Base-by-base conservation (phyloP, 2,888 invertebrate species). In the Netelia fuscicornis region DNA sequence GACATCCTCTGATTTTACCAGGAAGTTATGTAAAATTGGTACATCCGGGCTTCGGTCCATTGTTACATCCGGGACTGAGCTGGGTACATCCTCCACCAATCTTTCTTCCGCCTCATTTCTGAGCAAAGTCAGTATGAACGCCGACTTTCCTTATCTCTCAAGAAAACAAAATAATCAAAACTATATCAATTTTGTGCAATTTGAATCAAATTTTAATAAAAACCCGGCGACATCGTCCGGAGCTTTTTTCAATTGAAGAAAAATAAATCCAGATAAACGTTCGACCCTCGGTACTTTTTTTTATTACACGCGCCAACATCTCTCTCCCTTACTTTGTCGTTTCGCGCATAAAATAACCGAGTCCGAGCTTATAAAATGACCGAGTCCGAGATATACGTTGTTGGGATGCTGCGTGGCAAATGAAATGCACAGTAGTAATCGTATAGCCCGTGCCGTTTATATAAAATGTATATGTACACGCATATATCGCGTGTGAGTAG, bases 1-100 rank as follows among this genome's bases (percentile, higher is more conserved):
- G 79, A 25, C 76, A 82, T 56, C 75, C 79, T 42, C 25, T 77
- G 2, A 64, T 84, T 74, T 77, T 82, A 13, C 82, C 85, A 9
- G 76, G 54, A 44, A 85, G 76, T 71, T 86, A 86, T 30, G 60
- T 85, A 11, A 86, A 85, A 74, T 81, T 84, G n/a, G 78, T 82
- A 44, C 79, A 86, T 84, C 85, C 86, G 17, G 65, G 80, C 11
- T 64, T 68, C 48, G 81, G 82, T 2, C 81, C 83, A 64, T 62
- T 86, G 65, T 37, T 37, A 6, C 81, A 86, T 62, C 68, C 81
- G 2, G 76, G 62, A 54, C 30, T 85, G 64, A 65, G 60, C 52
- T 86, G 79, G 76, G 72, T 65, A 5, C 83, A 86, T 84, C 85
- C 65, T 60, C 74, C 68, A 0, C 52, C 77, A 11, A 13, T 77